Evolutionary conservation across 2,888 invertebrate species (phyloP), one percentile per base, ranked within the genome.

Genomic region (Formica aserva): DNA sequence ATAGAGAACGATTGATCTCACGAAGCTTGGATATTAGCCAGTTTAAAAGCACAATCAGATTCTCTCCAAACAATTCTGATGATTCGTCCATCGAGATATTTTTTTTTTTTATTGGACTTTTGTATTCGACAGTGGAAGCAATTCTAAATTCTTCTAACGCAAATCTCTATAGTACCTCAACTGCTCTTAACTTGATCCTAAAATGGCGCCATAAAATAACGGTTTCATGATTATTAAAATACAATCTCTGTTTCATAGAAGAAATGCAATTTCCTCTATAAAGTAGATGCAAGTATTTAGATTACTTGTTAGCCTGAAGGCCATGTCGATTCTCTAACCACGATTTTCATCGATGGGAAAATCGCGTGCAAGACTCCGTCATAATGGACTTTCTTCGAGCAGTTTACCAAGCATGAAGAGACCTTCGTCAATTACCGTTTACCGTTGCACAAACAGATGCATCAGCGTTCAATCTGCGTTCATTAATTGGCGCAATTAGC

Each of bases 11-110:
- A 82, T 89, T 80, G 82, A 77, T 83, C 74, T 65, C 29, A 32
- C 65, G 77, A 80, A 84, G 66, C 83, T 83, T 85, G 86, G 48
- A 90, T 89, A 85, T 85, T 52, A n/a, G 52, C 83, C 66, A 84
- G 78, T 85, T 90, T 84, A 81, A 66, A 82, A 87, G 78, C 57
- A 66, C 26, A 55, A 86, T 87, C 72, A 52, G 86, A n/a, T 85
- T 85, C 84, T 89, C 84, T 66, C 83, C 38, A 63, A 60, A 80
- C 35, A 67, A 89, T 84, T 84, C 35, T 45, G 62, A 35, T 35
- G 35, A 35, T 35, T 52, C 35, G 6, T 35, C 35, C 6, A 6
- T 35, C 6, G 35, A 35, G 35, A 35, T 0, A 6, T 6, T 35
- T 35, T 35, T 35, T 35, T 35, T 41, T 41, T 66, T n/a, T 29